Conservation (phyloP, 2,888 invertebrate species). For the Chironomus tentans region DNA sequence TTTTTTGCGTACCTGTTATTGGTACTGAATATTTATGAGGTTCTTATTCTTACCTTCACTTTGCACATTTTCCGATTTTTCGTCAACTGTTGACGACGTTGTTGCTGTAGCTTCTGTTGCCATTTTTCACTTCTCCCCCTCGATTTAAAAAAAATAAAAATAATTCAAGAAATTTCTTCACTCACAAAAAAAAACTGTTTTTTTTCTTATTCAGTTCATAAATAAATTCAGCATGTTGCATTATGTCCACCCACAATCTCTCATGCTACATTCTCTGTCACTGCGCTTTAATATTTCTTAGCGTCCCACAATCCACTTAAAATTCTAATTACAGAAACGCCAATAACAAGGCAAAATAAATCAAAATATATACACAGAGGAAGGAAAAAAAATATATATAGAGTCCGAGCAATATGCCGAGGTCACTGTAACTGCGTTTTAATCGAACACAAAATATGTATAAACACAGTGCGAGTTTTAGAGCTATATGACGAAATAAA, state of each 20-base stretch:
- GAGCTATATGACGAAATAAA: neutral
- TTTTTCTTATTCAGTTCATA: neutral
- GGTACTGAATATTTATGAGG: neutral
- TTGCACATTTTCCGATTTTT: neutral
- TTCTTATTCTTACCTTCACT: neutral
- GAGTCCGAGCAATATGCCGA: conserved; percentile 7
- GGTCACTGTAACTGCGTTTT: conserved; percentile 25
- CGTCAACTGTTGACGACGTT: neutral
- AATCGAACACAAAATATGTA: conserved; percentile 4
- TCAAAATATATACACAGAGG: neutral
- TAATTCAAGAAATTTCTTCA: too few relatives aligned
- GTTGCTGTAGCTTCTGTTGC: neutral
- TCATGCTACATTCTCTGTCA: neutral
- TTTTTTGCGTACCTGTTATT: neutral
- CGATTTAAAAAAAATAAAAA: too few relatives aligned
- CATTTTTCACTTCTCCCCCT: too few relatives aligned
- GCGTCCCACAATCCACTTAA: neutral
- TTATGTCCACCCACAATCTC: neutral
- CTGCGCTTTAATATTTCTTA: neutral
- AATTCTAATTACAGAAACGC: neutral
- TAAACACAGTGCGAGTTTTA: neutral
- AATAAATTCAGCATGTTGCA: conserved; percentile 2
- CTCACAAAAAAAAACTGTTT: neutral
- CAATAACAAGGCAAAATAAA: neutral
- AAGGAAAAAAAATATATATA: neutral